phyloP scores from a whole-genome alignment of 2,113 vertebrate genomes.

The Microcebus jonahi region DNA sequence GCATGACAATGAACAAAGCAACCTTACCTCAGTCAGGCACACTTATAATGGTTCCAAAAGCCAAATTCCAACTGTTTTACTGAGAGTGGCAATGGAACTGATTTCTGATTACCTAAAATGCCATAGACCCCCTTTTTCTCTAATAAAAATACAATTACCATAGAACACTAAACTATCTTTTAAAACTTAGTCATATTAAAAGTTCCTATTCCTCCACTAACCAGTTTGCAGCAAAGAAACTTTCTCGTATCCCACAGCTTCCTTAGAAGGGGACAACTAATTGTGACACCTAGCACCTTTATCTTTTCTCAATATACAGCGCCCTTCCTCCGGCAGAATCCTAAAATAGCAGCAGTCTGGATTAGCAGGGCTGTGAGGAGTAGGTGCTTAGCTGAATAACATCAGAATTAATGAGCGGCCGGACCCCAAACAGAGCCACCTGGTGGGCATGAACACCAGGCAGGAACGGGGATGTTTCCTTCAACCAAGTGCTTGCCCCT shows the following conservation, averaged over 20 bases:
- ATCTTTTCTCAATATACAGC: background rate
- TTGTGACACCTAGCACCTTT: background rate
- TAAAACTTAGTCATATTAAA: conserved; percentile 13
- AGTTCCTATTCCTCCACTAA: conserved; percentile 5
- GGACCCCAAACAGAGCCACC: conserved; percentile 72
- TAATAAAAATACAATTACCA: background rate
- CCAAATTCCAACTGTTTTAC: conserved; percentile 8
- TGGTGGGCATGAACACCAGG: conserved; percentile 46
- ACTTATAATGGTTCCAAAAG: background rate
- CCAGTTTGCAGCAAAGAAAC: background rate
- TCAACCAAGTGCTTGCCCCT: background rate
- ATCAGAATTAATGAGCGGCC: conserved; percentile 63
- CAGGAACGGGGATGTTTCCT: conserved; percentile 4
- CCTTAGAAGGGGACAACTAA: background rate
- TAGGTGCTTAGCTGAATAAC: conserved; percentile 63
- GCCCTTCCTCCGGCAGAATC: conserved; percentile 40
- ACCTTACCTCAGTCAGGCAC: background rate
- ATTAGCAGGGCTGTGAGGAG: conserved; percentile 37
- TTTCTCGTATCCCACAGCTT: background rate
- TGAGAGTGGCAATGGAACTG: background rate
- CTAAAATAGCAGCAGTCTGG: conserved; percentile 56
- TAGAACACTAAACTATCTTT: background rate
- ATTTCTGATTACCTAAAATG: conserved; percentile 18
- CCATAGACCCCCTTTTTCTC: background rate
- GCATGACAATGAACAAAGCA: background rate